Evolutionary conservation across 2,797 vertebrate species (phyloP).

Genomic region (Iguana delicatissima): DNA sequence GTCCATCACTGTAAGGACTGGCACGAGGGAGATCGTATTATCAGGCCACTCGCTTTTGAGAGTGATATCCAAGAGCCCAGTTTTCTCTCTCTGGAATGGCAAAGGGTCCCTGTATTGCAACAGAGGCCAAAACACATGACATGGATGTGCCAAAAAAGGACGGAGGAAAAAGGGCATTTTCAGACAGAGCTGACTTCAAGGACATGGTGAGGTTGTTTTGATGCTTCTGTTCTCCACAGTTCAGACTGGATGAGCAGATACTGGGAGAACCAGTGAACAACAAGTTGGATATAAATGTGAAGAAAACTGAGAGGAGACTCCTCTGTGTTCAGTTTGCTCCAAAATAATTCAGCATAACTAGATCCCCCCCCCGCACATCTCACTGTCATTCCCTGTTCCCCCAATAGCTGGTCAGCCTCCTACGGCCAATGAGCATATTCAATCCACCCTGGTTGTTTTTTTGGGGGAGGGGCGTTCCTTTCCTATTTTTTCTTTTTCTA

Average conservation of each 20-base stretch:
- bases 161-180: conserved; percentile 1
- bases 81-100: conserved; percentile 42
- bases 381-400: too few species aligned
- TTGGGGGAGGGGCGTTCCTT: too few species aligned
- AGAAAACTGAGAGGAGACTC: not conserved
- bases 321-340: too few species aligned
- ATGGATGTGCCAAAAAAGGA: not conserved
- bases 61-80: conserved; percentile 53
- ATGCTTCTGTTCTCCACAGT: not conserved
- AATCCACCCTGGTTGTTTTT: too few species aligned
- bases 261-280: not conserved
- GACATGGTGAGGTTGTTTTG: not conserved
- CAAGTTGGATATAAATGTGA: not conserved
- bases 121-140: conserved; percentile 31
- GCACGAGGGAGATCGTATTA: conserved; percentile 31
- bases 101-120: conserved; percentile 33
- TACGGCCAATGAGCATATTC: too few species aligned
- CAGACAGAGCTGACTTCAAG: not conserved
- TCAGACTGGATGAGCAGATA: not conserved
- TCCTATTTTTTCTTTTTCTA: too few species aligned
- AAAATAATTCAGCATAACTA: not conserved
- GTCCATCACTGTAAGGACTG: conserved; percentile 70
- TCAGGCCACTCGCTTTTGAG: conserved; percentile 53
- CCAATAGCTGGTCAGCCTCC: too few species aligned
- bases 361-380: not conserved